Evolutionary conservation across 2,888 invertebrate species (phyloP).

Genomic region (Noctua fimbriata): DNA sequence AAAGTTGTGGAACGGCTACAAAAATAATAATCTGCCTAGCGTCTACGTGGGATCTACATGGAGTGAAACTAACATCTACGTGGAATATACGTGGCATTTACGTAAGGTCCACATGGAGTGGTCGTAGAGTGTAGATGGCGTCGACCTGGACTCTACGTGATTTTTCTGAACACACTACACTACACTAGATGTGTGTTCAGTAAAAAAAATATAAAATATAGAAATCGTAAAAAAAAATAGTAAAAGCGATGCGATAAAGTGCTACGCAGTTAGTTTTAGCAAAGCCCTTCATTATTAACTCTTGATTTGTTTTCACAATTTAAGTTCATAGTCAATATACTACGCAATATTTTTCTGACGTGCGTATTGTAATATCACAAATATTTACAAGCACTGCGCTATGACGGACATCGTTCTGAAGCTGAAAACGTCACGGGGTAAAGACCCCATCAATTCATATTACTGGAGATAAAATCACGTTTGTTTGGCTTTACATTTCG

Average conservation of each 20-base stretch:
- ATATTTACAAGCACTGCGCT: not conserved
- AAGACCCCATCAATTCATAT: conserved; percentile 53
- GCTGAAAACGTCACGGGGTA: conserved; percentile 14
- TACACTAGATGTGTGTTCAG: not conserved
- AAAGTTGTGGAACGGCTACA: not conserved
- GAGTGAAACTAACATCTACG: not conserved
- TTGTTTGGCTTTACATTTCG: conserved; percentile 40
- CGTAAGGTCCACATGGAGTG: not conserved
- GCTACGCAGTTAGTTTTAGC: not conserved
- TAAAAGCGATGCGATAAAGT: not conserved
- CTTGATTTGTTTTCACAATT: not conserved
- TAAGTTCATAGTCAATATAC: not conserved
- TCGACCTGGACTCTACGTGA: not conserved
- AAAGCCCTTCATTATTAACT: not conserved
- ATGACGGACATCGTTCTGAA: not conserved
- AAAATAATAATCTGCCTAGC: not conserved
- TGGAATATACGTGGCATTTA: not conserved
- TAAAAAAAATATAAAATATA: too few species aligned
- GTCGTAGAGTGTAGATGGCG: not conserved
- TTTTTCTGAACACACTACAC: not conserved
- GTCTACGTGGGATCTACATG: not conserved
- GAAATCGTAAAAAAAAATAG: too few species aligned
- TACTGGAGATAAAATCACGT: conserved; percentile 25
- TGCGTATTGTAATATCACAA: conserved; percentile 10
- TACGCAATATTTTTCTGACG: not conserved